Evolutionary conservation across 2,113 vertebrate genomes (phyloP).

Genomic region (Plecotus auritus): DNA sequence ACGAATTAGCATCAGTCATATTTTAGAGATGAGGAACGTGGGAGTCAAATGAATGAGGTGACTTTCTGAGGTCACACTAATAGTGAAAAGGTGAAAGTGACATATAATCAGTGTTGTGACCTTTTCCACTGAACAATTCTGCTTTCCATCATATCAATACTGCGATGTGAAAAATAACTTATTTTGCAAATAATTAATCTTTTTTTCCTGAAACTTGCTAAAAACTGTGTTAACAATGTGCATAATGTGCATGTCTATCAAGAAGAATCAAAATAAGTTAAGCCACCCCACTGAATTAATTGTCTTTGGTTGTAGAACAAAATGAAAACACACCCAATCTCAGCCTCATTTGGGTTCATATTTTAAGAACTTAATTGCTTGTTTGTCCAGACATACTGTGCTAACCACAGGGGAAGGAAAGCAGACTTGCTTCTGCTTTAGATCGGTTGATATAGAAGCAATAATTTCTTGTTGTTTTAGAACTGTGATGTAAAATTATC

Average conservation of each 20-base stretch:
- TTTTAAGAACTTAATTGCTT: slow-evolving; percentile 52
- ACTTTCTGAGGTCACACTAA: background rate
- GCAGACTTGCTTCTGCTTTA: slow-evolving; percentile 10
- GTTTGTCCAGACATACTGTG: slow-evolving; percentile 37
- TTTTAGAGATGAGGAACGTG: background rate
- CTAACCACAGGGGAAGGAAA: slow-evolving; percentile 30
- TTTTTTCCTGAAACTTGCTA: slow-evolving; percentile 10
- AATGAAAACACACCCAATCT: background rate
- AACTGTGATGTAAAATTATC: background rate
- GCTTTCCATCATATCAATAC: background rate
- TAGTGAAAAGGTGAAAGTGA: background rate
- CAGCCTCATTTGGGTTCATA: background rate
- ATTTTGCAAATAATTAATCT: background rate
- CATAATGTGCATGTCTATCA: background rate
- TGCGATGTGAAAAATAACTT: background rate
- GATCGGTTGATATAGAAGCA: background rate
- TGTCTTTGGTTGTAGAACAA: background rate
- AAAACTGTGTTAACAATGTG: background rate
- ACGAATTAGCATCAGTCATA: background rate
- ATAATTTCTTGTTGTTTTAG: background rate
- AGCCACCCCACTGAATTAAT: background rate
- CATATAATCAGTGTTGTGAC: background rate
- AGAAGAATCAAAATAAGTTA: background rate
- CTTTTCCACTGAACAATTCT: background rate
- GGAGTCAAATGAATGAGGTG: background rate